Conservation (phyloP, 2,888 invertebrate species). For the Magallana nippona region DNA sequence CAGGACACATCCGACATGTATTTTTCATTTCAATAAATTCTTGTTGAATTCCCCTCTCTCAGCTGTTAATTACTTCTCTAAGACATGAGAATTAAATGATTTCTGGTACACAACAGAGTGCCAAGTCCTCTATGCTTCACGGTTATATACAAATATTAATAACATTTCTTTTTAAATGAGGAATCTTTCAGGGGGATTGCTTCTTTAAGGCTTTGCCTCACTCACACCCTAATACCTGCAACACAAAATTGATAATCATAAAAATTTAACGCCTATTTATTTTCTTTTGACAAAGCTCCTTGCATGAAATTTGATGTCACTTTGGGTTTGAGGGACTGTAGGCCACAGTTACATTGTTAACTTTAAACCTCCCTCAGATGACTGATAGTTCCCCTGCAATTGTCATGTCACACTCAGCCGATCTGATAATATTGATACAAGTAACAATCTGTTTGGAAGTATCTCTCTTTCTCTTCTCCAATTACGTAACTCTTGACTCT, state of each 20-base stretch:
- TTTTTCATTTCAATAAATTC: conserved; percentile 32
- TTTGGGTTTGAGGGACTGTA: conserved; percentile 13
- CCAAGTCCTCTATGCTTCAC: not conserved
- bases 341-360: conserved; percentile 7
- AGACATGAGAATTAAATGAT: conserved; percentile 31
- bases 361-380: conserved; percentile 26
- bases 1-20: conserved; percentile 32
- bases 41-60: conserved; percentile 19
- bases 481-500: conserved; percentile 18
- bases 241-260: conserved; percentile 25
- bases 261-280: conserved; percentile 33
- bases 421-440: conserved; percentile 33
- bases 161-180: not conserved
- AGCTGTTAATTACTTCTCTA: conserved; percentile 26
- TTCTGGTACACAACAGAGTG: conserved; percentile 27
- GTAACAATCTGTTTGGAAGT: not conserved
- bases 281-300: conserved; percentile 22
- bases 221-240: conserved; percentile 2
- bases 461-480: not conserved
- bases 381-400: conserved; percentile 30
- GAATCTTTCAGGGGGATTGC: not conserved
- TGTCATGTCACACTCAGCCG: conserved; percentile 31
- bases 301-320: conserved; percentile 33
- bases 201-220: conserved; percentile 6
- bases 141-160: conserved; percentile 15